Conservation (phyloP, 1,140 invertebrate genomes). For the Mycetomoellerius zeteki region DNA sequence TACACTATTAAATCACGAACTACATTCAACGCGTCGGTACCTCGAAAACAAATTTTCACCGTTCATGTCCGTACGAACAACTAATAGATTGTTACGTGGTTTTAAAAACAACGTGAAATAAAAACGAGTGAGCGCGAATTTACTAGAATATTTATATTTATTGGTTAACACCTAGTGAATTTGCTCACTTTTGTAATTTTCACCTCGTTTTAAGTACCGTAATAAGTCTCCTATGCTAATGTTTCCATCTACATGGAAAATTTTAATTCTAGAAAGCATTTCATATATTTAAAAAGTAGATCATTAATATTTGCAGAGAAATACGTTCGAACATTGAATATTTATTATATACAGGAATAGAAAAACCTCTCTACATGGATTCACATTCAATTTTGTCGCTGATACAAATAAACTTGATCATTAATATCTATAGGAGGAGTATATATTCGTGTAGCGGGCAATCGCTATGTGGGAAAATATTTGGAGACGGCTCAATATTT, state of each 20-base stretch:
- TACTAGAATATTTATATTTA: too few relatives aligned
- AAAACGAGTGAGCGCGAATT: too few relatives aligned
- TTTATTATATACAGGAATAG: neutral
- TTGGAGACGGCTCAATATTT: slow-evolving; percentile 23
- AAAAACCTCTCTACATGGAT: neutral
- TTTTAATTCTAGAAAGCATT: neutral
- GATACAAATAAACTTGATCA: neutral
- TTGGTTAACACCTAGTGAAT: too few relatives aligned
- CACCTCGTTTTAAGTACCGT: too few relatives aligned
- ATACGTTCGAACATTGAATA: neutral
- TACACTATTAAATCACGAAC: slow-evolving; percentile 24
- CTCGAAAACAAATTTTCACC: slow-evolving; percentile 13
- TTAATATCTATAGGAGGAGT: neutral
- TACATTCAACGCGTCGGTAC: neutral
- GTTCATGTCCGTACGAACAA: neutral
- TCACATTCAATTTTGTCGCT: neutral
- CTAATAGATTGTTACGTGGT: neutral
- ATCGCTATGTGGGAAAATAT: slow-evolving; percentile 32
- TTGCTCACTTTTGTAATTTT: too few relatives aligned
- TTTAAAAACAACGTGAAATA: too few relatives aligned
- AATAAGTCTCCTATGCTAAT: neutral
- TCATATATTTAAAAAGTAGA: neutral
- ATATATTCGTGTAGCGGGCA: neutral
- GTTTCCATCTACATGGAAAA: neutral
- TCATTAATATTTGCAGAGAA: neutral